A percentile compares a stretch with the other conserved stretches of the same genome.
These are phyloP conservation scores for Leptatherina wallacei DNA, from an alignment of 2,797 vertebrate genomes.

Conservation along the genomic window DNA sequence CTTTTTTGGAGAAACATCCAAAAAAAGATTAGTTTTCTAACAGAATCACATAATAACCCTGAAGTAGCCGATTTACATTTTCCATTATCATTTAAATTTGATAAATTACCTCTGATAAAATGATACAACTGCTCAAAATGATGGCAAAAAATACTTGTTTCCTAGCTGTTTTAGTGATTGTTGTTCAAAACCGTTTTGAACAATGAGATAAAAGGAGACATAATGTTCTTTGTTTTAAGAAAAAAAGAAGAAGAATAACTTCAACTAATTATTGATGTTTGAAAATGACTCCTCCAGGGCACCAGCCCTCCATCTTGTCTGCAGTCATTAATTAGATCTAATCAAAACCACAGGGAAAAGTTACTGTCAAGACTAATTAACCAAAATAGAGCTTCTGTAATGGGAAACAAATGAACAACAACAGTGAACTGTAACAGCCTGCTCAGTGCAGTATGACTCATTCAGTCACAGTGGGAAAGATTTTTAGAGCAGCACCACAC, in stretches of 20 bases:
- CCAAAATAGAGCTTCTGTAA: slow-evolving; percentile 75
- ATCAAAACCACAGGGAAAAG: slow-evolving; percentile 77
- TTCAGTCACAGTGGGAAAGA: slow-evolving; percentile 58
- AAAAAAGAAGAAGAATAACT: slow-evolving; percentile 1
- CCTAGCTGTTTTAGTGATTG: too few relatives aligned
- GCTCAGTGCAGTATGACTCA: slow-evolving; percentile 60
- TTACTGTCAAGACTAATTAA: slow-evolving; percentile 78
- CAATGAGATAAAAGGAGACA: too few relatives aligned
- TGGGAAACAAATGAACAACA: slow-evolving; percentile 82
- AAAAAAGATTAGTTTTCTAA: slow-evolving; percentile 5
- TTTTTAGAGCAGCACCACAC: slow-evolving; percentile 47
- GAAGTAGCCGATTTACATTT: slow-evolving; percentile 16
- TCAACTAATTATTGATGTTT: slow-evolving; percentile 54
- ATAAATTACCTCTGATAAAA: slow-evolving; percentile 19
- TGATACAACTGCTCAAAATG: neutral
- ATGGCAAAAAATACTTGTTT: neutral
- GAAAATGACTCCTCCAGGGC: slow-evolving; percentile 57
- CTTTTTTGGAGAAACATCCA: neutral
- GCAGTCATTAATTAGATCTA: slow-evolving; percentile 81
- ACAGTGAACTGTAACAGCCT: slow-evolving; percentile 70
- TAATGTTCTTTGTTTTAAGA: neutral
- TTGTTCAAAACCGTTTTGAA: too few relatives aligned
- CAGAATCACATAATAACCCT: slow-evolving; percentile 6
- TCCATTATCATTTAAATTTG: slow-evolving; percentile 15
- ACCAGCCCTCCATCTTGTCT: slow-evolving; percentile 65